Percentiles rank a stretch among this genome's conserved stretches.
Evolutionary conservation across 2,797 vertebrate genomes (phyloP).

Genomic region (Pseudocheirus occidentalis): DNA sequence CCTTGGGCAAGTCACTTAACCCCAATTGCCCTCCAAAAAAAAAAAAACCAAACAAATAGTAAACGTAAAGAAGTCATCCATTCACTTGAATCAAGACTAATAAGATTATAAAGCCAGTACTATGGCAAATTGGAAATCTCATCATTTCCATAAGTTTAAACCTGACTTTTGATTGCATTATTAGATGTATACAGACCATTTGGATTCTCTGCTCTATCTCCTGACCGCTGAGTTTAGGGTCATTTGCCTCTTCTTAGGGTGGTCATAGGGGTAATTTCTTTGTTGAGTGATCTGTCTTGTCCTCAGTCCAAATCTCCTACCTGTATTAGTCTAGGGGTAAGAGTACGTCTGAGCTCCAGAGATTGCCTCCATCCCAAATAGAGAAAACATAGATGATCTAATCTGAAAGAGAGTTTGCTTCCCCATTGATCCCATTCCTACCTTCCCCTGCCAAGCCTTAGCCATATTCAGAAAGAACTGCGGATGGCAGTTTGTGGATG

Average conservation of each 20-base stretch:
- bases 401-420: not conserved
- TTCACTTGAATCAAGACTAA: constrained; percentile 8
- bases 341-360: not conserved
- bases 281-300: not conserved
- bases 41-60: no score
- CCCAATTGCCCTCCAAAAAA: no score
- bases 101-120: not conserved
- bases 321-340: not conserved
- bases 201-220: not conserved
- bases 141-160: constrained; percentile 3
- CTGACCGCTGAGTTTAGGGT: not conserved
- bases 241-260: not conserved
- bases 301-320: not conserved
- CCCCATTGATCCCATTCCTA: not conserved
- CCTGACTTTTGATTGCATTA: not conserved
- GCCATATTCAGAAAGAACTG: constrained; percentile 40
- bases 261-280: not conserved
- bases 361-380: not conserved
- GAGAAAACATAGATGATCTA: constrained; percentile 19
- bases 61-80: constrained; percentile 5
- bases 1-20: no score
- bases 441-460: not conserved
- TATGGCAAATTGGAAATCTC: not conserved
- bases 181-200: not conserved
- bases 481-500: constrained; percentile 59